Evolutionary conservation across 2,888 invertebrate species (phyloP), one percentile per base, ranked within the genome.

Genomic region (Boloria euphrosyne): DNA sequence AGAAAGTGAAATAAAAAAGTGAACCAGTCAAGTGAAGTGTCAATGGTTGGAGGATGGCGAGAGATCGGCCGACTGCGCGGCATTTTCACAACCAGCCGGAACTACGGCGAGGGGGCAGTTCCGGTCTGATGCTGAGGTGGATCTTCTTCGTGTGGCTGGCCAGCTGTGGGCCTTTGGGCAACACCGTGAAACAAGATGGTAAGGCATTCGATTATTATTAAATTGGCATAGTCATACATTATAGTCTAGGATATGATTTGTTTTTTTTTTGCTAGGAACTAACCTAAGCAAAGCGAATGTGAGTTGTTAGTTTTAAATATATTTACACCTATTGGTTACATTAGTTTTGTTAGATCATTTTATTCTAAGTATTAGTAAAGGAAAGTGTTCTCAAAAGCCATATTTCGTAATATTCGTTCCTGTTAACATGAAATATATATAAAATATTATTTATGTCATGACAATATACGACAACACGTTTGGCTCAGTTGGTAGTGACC

Each of bases 1-100:
- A 51, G 17, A 68, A 64, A 58, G 66, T 70, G 57, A 63, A 59
- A 52, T 58, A 22, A 50, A 65, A n/a, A 60, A 49, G 60, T 57
- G 18, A 64, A 69, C 64, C 64, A 64, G 31, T 38, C 7, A 49
- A 71, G 62, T 67, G 63, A 64, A 71, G 71, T 71, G 71, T 66
- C 63, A 65, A 70, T 74, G 74, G 74, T 76, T 72, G 66, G 68
- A 78, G 61, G 67, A 90, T 90, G 90, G 86, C 83, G 71, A 80
- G 82, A 62, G 79, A 76, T 73, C 78, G 82, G 77, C 89, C 91
- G 71, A 89, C 91, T 51, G 87, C 84, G 73, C 78, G 91, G 74
- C 91, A 90, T 73, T 90, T 90, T 78, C 91, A 91, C 81, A 90
- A 90, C 79, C 90, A 90, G 80, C 91, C 90, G 6, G 90, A 90